phyloP scores from a whole-genome alignment of 2,888 invertebrate genomes.

The Mesopsocus fuscifrons region DNA sequence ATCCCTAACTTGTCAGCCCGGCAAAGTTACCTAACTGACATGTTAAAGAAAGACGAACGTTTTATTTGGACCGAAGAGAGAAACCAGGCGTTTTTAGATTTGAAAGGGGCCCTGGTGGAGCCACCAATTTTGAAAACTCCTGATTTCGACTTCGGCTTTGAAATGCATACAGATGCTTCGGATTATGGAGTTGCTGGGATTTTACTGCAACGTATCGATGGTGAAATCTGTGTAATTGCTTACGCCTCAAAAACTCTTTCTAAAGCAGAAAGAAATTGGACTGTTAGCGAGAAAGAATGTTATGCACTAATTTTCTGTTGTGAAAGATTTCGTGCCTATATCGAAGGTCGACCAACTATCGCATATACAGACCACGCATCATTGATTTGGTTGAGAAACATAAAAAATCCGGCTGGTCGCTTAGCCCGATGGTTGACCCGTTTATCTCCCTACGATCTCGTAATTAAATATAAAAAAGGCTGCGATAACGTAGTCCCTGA shows the following conservation, averaged over 20 bases:
- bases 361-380: constrained; percentile 19
- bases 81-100: constrained; percentile 11
- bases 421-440: constrained; percentile 17
- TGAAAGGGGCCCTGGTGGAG: constrained; percentile 7
- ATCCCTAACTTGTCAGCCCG: constrained; percentile 6
- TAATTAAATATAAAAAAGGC: constrained; percentile 14
- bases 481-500: constrained; percentile 14
- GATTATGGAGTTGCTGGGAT: constrained; percentile 12
- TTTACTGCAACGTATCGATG: constrained; percentile 15
- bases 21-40: constrained; percentile 9
- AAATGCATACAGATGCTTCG: constrained; percentile 13
- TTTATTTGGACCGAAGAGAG: constrained; percentile 10
- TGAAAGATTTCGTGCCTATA: constrained; percentile 16
- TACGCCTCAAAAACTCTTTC: constrained; percentile 16
- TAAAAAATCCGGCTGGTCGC: constrained; percentile 16
- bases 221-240: constrained; percentile 16
- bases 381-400: constrained; percentile 16
- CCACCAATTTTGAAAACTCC: constrained; percentile 12
- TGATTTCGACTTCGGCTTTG: constrained; percentile 12
- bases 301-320: constrained; percentile 17
- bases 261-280: constrained; percentile 15
- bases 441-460: constrained; percentile 15
- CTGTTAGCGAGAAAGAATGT: constrained; percentile 17
- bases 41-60: constrained; percentile 5
- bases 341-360: constrained; percentile 17